Evolutionary conservation across 2,113 vertebrate species (phyloP), one percentile per base, ranked within the genome.

Genomic region (Gyps fulvus): DNA sequence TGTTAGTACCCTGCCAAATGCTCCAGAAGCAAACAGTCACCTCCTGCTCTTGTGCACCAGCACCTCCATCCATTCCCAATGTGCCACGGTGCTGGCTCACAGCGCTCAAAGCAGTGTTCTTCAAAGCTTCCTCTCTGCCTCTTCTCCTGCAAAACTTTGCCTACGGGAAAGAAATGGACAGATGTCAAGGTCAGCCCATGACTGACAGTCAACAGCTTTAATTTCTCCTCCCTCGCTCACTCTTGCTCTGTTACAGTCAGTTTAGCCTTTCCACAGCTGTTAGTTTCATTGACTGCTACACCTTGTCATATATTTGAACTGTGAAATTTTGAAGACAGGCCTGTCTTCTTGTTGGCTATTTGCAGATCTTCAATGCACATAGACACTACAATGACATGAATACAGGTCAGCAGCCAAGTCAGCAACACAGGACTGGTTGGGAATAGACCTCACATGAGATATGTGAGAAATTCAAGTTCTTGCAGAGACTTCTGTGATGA

Each of bases 81-180:
- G 0, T 4, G 3, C 25, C 9, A 1, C 15, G 31, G 11, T 9
- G 25, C 9, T 11, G n/a, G 71, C 42, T 84, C 2, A 0, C 55
- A 87, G 31, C 14, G 19, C 36, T 77, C 59, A 78, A 43, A 81
- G 59, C 27, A 80, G 17, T 1, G 4, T n/a, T 90, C 57, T 38
- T 80, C 74, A 40, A 55, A 94, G 55, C 42, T 82, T 54, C 43
- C 47, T 74, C 87, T 95, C n/a, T 45, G 52, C 42, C 74, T 26
- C 47, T 93, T 80, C 52, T 87, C 29, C 83, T 80, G 23, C 62
- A 80, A 47, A 87, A 45, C 17, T 19, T 11, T 47, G 42, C 32
- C 50, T 57, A 29, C 2, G 3, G 72, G 32, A 55, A 78, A 89
- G 42, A 49, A 65, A 58, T 2, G 38, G 70, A 66, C 36, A 72